These are phyloP conservation scores for Agrypnia vestita DNA, from an alignment of 1,140 invertebrate species.

Conservation along the genomic window DNA sequence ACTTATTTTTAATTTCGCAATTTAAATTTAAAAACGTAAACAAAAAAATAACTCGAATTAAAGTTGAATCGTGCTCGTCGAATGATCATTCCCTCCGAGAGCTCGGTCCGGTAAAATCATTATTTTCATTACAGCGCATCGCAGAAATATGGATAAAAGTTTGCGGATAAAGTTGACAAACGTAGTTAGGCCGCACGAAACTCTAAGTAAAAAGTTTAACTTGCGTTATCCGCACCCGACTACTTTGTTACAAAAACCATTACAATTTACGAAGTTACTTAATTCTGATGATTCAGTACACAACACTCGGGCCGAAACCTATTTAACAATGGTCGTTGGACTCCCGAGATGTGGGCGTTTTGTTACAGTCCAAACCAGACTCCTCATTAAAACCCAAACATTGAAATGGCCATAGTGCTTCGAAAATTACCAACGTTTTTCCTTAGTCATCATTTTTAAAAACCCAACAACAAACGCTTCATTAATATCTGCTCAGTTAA, in stretches of 20 bases:
- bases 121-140: too few species aligned
- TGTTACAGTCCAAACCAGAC: not conserved
- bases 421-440: slow-evolving; percentile 20
- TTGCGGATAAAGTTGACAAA: too few species aligned
- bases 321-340: not conserved
- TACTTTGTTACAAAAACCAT: not conserved
- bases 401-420: slow-evolving; percentile 25
- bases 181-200: too few species aligned
- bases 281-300: not conserved
- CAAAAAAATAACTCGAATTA: too few species aligned
- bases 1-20: too few species aligned
- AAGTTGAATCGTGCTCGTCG: too few species aligned
- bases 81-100: too few species aligned
- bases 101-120: too few species aligned
- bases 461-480: slow-evolving; percentile 33
- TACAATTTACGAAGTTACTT: slow-evolving; percentile 6
- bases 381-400: slow-evolving; percentile 22
- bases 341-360: slow-evolving; percentile 19
- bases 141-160: too few species aligned
- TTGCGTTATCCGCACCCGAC: not conserved
- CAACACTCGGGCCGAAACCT: not conserved
- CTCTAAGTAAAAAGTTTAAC: not conserved
- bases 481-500: slow-evolving; percentile 14
- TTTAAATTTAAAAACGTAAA: too few species aligned
- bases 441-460: slow-evolving; percentile 37